A percentile compares a stretch with the other conserved stretches of the same genome.
These are phyloP conservation scores for Sapayoa aenigma DNA, from an alignment of 2,113 vertebrate species.

Conservation along the genomic window DNA sequence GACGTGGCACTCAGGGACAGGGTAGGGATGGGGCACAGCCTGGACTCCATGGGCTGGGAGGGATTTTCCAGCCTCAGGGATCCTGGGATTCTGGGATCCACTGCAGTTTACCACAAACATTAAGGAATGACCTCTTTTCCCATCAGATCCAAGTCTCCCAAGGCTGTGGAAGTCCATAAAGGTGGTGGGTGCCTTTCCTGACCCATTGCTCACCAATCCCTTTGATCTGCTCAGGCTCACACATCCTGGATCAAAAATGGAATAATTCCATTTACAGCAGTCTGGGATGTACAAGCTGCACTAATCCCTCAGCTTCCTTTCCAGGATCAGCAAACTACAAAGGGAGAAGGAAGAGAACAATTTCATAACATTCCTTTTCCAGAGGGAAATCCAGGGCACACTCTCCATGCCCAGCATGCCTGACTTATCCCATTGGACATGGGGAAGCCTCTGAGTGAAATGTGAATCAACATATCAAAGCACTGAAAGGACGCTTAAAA, in stretches of 20 bases:
- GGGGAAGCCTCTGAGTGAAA: background rate
- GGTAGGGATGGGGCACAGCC: background rate
- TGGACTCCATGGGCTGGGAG: rapidly evolving
- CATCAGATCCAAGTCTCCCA: background rate
- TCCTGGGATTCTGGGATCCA: background rate
- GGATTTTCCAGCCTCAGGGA: too few species aligned
- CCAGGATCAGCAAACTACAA: background rate
- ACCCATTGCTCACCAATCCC: background rate
- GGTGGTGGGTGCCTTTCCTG: background rate
- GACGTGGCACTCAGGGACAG: too few species aligned
- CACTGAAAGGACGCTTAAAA: background rate
- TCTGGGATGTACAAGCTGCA: background rate
- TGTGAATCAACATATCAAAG: background rate
- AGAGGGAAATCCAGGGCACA: rapidly evolving
- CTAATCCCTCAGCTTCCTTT: background rate
- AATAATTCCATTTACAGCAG: background rate
- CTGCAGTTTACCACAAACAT: background rate
- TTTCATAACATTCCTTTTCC: background rate
- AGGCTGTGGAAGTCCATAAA: background rate
- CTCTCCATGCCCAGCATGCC: rapidly evolving
- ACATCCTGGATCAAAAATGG: background rate
- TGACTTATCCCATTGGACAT: rapidly evolving
- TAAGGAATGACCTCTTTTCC: background rate
- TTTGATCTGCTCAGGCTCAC: background rate
- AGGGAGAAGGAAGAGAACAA: background rate